These are phyloP conservation scores for Baronia brevicornis DNA, from an alignment of 2,888 invertebrate genomes.

Conservation along the genomic window DNA sequence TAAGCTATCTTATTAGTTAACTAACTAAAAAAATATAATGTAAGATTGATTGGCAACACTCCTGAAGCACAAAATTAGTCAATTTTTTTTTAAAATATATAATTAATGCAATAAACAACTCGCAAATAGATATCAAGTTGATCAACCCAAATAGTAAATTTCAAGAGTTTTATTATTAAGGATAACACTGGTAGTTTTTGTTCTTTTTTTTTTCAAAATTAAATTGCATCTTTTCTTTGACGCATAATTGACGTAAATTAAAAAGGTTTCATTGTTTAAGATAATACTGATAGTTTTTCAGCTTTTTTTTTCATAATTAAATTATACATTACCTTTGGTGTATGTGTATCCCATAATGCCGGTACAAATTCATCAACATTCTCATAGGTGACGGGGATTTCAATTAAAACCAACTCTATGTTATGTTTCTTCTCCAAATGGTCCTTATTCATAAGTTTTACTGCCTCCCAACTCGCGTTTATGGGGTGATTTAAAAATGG, in stretches of 20 bases:
- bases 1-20: no score
- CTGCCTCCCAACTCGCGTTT: slow-evolving; percentile 91
- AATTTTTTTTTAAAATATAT: no score
- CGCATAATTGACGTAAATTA: not conserved
- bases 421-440: slow-evolving; percentile 66
- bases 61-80: no score
- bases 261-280: not conserved
- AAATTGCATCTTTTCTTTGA: no score
- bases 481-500: slow-evolving; percentile 82
- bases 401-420: slow-evolving; percentile 71
- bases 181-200: slow-evolving; percentile 1
- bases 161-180: no score
- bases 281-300: no score
- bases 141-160: no score
- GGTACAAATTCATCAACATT: slow-evolving; percentile 79
- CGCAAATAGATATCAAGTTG: no score
- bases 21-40: no score
- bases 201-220: no score
- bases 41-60: no score
- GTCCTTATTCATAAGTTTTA: slow-evolving; percentile 76
- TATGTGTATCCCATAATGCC: slow-evolving; percentile 79
- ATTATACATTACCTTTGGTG: slow-evolving; percentile 77
- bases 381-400: slow-evolving; percentile 84
- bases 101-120: no score
- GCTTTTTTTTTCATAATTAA: slow-evolving; percentile 1